Evolutionary conservation across 2,888 invertebrate species (phyloP), one percentile per base, ranked within the genome.

Genomic region (Drosophila subquinaria): DNA sequence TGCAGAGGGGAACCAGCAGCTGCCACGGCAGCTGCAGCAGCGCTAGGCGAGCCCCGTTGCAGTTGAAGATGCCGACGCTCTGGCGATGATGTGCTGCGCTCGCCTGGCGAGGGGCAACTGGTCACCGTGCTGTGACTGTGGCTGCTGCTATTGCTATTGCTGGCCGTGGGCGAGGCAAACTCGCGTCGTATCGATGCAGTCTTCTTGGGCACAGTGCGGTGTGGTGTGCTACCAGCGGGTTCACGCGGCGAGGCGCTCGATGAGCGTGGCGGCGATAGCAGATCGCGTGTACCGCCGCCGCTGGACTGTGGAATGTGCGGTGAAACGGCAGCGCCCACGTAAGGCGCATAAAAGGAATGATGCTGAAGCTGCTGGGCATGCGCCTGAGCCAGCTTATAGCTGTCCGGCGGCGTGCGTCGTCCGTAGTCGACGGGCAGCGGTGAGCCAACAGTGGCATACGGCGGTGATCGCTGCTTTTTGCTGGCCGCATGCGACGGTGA

Each of bases 181-280:
- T 93, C 93, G 66, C 93, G 92, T 69, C 92, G 92, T 76, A 93
- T 91, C 69, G 93, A 92, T 76, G 92, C 92, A 92, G 93, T 92
- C 92, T 92, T 92, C 88, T 92, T 93, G 89, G 93, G 93, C 86
- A 93, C 92, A 79, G 93, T 92, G 79, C 93, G 90, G 61, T 77
- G 76, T 80, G 92, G 92, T 65, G 92, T 91, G 51, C 90, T 90
- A 38, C 38, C 50, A 8, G 47, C 51, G 35, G 82, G 79, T 53
- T 90, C 90, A 35, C 89, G 88, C 38, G 90, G 91, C 38, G 91
- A 91, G 45, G 90, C 88, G 38, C 90, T 88, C 11, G 86, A 75
- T n/a, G 90, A 88, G 30, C 91, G 90, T 57, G 90, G 86, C 48
- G 91, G 92, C 13, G 91, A 91, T 42, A 90, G 69, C 82, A 69